Evolutionary conservation across 1,140 invertebrate species (phyloP).

Genomic region (Acyrthosiphon pisum): DNA sequence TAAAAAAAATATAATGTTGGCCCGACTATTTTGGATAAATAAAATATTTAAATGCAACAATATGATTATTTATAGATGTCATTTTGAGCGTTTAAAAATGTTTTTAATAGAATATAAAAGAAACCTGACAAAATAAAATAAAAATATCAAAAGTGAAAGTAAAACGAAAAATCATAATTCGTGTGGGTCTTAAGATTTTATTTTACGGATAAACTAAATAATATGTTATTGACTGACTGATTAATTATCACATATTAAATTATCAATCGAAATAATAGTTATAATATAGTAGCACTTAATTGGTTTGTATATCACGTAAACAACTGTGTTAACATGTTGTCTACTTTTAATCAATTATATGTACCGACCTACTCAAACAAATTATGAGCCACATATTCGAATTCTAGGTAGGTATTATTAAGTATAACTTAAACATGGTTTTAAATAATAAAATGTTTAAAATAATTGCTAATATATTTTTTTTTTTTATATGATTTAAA

Average conservation of each 20-base stretch:
- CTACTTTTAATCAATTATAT: neutral
- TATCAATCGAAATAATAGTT: neutral
- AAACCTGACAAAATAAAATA: neutral
- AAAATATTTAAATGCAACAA: neutral
- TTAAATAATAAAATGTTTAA: neutral
- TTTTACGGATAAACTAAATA: neutral
- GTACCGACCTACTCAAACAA: neutral
- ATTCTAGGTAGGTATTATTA: neutral
- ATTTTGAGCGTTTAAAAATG: neutral
- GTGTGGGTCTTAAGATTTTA: neutral
- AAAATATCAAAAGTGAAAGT: neutral
- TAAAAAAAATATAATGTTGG: neutral
- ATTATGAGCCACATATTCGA: neutral
- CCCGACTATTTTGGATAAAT: neutral
- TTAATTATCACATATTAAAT: neutral
- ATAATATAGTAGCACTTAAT: neutral
- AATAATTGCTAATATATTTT: neutral
- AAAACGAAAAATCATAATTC: neutral
- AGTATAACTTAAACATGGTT: neutral
- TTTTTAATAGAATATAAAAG: neutral
- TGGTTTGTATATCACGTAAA: neutral
- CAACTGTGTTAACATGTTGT: neutral
- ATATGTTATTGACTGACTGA: neutral
- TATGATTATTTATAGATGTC: neutral
- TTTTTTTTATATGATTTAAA: neutral